Evolutionary conservation across 2,888 invertebrate genomes (phyloP).

Genomic region (Crepidodera aurea): DNA sequence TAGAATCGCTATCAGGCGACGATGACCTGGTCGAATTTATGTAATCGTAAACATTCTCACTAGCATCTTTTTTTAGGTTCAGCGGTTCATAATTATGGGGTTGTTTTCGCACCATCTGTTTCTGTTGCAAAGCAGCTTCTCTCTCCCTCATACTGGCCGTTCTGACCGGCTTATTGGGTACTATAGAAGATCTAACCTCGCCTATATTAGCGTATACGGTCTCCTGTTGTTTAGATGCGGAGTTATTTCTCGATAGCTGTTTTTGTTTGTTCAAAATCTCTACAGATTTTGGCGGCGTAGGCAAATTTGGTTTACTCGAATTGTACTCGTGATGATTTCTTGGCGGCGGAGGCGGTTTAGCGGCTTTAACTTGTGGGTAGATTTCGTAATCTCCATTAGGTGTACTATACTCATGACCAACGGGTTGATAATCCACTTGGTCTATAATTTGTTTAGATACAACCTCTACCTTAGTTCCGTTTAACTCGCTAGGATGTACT

Average conservation of each 20-base stretch:
- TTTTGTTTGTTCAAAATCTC: conserved; percentile 61
- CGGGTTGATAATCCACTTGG: conserved; percentile 33
- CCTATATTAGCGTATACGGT: conserved; percentile 86
- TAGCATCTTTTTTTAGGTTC: conserved; percentile 48
- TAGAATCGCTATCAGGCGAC: conserved; percentile 73
- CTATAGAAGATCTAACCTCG: conserved; percentile 82
- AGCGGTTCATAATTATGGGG: conserved; percentile 54
- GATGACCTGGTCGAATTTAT: conserved; percentile 72
- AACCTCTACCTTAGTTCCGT: conserved; percentile 82
- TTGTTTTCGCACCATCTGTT: conserved; percentile 48
- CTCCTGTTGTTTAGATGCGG: conserved; percentile 55
- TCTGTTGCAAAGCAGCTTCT: conserved; percentile 73
- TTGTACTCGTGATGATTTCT: conserved; percentile 65
- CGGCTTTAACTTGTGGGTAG: conserved; percentile 18
- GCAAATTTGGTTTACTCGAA: conserved; percentile 72
- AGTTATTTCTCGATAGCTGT: conserved; percentile 56
- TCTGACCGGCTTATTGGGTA: conserved; percentile 81
- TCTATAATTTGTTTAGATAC: conserved; percentile 63
- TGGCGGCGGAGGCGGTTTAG: conserved; percentile 78
- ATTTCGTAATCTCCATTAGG: conserved; percentile 42
- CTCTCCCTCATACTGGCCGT: conserved; percentile 87
- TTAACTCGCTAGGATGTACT: conserved; percentile 87
- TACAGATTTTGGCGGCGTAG: conserved; percentile 75
- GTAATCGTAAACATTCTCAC: conserved; percentile 72
- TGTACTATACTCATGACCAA: conserved; percentile 31